Evolutionary conservation across 2,888 invertebrate species (phyloP).

Genomic region (Epiblema foenella): DNA sequence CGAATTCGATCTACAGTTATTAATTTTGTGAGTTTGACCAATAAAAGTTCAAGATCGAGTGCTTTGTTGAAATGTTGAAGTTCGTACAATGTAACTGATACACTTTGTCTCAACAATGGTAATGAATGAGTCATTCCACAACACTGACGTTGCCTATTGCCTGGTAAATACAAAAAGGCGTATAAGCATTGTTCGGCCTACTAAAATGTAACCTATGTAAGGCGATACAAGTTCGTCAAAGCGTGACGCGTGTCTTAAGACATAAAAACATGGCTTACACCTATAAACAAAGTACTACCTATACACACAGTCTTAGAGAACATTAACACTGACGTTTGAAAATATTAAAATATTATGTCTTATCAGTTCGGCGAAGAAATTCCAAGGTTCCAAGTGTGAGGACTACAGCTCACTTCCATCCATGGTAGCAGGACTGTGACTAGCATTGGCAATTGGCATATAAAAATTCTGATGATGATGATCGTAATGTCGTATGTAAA

Average conservation of each 20-base stretch:
- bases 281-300: conserved; percentile 13
- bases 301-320: background rate
- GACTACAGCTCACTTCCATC: too few relatives aligned
- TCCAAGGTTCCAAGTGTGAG: background rate
- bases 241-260: conserved; percentile 5
- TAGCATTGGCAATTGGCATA: background rate
- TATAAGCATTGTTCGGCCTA: background rate
- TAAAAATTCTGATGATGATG: too few relatives aligned
- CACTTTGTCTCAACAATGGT: conserved; percentile 25
- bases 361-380: background rate
- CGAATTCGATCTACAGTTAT: too few relatives aligned
- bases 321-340: background rate
- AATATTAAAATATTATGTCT: background rate
- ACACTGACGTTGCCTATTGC: background rate
- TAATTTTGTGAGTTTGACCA: too few relatives aligned
- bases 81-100: conserved; percentile 2
- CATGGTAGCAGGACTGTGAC: too few relatives aligned
- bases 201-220: background rate
- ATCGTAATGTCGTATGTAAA: too few relatives aligned
- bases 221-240: background rate
- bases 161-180: background rate
- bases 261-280: conserved; percentile 4
- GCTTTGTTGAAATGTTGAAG: background rate
- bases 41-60: too few relatives aligned
- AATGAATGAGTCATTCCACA: conserved; percentile 24